Conservation (phyloP, 2,888 invertebrate species). For the Cyaniris semiargus region DNA sequence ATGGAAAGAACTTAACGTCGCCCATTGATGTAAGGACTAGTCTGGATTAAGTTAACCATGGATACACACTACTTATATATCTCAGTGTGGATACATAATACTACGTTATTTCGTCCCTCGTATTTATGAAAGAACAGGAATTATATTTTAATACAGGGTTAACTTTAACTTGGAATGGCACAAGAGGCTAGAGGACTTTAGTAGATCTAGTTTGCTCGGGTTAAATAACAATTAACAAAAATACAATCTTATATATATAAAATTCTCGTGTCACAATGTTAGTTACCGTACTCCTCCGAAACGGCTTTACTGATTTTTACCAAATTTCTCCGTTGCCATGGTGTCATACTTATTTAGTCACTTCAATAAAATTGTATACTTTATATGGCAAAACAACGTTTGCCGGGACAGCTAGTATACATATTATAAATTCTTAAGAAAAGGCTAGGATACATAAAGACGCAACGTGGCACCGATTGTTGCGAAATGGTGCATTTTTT, state of each 20-base stretch:
- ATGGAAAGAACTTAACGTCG: no score
- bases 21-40: not conserved
- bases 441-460: constrained; percentile 4
- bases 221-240: not conserved
- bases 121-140: not conserved
- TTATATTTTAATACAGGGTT: not conserved
- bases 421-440: not conserved
- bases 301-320: no score
- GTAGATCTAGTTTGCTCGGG: not conserved
- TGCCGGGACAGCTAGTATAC: no score
- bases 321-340: no score
- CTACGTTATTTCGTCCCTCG: not conserved
- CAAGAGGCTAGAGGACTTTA: no score
- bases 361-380: no score
- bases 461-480: not conserved
- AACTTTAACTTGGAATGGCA: not conserved
- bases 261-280: no score
- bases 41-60: not conserved
- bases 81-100: no score
- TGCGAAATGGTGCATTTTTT: constrained; percentile 40
- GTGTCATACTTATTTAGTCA: no score
- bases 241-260: no score
- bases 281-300: no score
- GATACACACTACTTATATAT: not conserved
- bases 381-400: no score